These are phyloP conservation scores for Xestobium rufovillosum DNA, from an alignment of 2,888 invertebrate species.

Conservation along the genomic window DNA sequence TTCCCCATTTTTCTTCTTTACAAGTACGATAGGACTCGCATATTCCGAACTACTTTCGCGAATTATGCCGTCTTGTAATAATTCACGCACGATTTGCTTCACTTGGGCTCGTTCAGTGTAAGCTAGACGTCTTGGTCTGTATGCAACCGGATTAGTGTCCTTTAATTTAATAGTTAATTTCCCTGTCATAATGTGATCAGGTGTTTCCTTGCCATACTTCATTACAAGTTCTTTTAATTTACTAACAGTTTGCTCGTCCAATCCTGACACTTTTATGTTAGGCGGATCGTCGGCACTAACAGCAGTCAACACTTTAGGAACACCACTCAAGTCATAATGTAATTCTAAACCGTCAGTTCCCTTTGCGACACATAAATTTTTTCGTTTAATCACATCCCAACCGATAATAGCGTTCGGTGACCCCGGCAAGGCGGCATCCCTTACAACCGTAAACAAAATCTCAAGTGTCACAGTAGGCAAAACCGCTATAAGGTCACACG, in stretches of 20 bases:
- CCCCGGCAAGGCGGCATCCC: constrained; percentile 16
- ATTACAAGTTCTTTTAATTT: constrained; percentile 10
- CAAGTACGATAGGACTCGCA: too few species aligned
- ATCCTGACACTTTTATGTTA: constrained; percentile 8
- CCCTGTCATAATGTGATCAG: too few species aligned
- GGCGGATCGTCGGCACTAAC: constrained; percentile 1
- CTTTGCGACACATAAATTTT: too few species aligned
- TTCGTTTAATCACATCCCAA: constrained; percentile 18
- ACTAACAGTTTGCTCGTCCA: constrained; percentile 2
- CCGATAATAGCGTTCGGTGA: constrained; percentile 15
- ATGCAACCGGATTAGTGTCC: too few species aligned
- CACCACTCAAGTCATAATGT: too few species aligned
- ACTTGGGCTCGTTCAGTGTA: too few species aligned
- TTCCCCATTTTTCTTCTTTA: too few species aligned
- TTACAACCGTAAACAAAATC: constrained; percentile 16
- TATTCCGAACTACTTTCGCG: constrained; percentile 25
- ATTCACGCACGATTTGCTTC: too few species aligned
- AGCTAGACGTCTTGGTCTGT: too few species aligned
- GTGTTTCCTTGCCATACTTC: too few species aligned
- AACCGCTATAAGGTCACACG: constrained; percentile 16
- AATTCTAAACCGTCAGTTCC: too few species aligned
- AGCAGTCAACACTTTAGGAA: constrained; percentile 9
- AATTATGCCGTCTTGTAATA: constrained; percentile 22
- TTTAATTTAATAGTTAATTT: too few species aligned
- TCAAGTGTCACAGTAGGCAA: constrained; percentile 18